Evolutionary conservation across 2,888 invertebrate species (phyloP).

Genomic region (Spicauda simplicius): DNA sequence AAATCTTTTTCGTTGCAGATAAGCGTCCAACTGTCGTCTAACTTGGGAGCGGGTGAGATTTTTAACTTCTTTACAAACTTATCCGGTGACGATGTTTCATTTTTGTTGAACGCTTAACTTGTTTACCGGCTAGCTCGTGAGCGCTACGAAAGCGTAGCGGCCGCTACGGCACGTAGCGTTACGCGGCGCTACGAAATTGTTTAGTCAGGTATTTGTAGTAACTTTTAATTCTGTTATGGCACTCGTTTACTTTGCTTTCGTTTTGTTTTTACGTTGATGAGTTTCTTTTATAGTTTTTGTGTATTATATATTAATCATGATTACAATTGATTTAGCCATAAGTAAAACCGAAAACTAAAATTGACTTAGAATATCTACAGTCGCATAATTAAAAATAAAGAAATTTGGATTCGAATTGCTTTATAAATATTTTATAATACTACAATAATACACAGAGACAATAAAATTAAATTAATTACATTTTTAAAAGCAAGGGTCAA

Average conservation of each 20-base stretch:
- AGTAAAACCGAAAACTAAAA: too few relatives aligned
- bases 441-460: too few relatives aligned
- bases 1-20: conserved; percentile 23
- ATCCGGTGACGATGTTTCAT: neutral
- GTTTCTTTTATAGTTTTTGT: too few relatives aligned
- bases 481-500: too few relatives aligned
- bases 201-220: conserved; percentile 10
- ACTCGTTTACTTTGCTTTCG: neutral
- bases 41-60: conserved; percentile 23
- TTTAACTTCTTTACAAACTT: conserved; percentile 15
- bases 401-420: too few relatives aligned
- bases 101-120: conserved; percentile 11
- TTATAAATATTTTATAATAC: too few relatives aligned
- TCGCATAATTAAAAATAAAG: too few relatives aligned
- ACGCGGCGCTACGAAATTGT: conserved; percentile 27
- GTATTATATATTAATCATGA: too few relatives aligned
- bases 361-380: too few relatives aligned
- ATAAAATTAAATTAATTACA: too few relatives aligned
- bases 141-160: conserved; percentile 12
- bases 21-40: conserved; percentile 13
- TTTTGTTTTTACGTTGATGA: too few relatives aligned
- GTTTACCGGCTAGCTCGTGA: neutral
- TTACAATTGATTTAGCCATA: too few relatives aligned
- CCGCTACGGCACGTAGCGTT: conserved; percentile 29
- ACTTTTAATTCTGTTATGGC: neutral